Evolutionary conservation across 2,888 invertebrate genomes (phyloP).

Genomic region (Tachina fera): DNA sequence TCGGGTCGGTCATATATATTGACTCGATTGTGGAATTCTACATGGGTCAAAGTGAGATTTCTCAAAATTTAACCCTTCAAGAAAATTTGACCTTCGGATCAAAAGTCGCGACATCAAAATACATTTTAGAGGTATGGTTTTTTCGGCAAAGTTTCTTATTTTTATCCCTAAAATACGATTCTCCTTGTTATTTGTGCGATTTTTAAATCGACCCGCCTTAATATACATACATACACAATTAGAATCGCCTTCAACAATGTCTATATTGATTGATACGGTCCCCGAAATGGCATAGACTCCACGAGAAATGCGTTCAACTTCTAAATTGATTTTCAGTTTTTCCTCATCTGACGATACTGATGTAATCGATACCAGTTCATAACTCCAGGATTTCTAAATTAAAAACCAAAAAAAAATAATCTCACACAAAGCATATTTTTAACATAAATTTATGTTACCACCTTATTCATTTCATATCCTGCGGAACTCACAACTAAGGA

Average conservation of each 20-base stretch:
- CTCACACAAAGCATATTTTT: no score
- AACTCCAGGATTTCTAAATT: slow-evolving; percentile 69
- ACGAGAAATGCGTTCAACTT: slow-evolving; percentile 69
- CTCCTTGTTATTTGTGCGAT: no score
- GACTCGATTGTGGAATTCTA: no score
- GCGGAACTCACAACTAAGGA: not conserved
- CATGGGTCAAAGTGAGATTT: no score
- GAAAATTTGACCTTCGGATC: no score
- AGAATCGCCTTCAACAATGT: slow-evolving; percentile 38
- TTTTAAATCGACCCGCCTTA: no score
- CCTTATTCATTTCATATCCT: not conserved
- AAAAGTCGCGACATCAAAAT: no score
- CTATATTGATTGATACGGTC: not conserved
- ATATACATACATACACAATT: slow-evolving; percentile 34
- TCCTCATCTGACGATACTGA: slow-evolving; percentile 40
- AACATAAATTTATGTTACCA: not conserved
- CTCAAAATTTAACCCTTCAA: no score
- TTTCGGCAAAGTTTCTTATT: no score
- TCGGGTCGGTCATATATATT: no score
- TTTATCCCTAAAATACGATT: no score
- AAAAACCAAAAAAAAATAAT: not conserved
- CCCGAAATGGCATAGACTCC: slow-evolving; percentile 69
- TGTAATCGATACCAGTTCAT: slow-evolving; percentile 62
- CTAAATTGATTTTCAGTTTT: slow-evolving; percentile 17
- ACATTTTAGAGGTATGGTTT: no score